Evolutionary conservation across 2,888 invertebrate species (phyloP).

Genomic region (Stictocephala bisonia): DNA sequence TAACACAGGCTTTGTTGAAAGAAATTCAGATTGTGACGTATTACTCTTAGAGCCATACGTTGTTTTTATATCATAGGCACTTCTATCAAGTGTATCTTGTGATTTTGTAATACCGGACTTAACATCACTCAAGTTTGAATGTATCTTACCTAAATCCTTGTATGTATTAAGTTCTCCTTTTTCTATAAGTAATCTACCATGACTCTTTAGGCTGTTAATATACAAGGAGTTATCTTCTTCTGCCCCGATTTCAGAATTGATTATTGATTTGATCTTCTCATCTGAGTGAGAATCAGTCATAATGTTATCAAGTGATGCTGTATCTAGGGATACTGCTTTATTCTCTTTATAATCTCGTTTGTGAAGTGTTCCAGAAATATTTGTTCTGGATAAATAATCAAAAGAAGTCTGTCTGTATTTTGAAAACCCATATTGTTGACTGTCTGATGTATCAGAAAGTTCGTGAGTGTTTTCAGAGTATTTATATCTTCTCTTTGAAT

Average conservation of each 20-base stretch:
- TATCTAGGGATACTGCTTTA: too few species aligned
- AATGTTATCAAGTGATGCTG: slow-evolving; percentile 3
- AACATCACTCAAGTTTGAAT: too few species aligned
- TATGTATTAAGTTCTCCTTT: not conserved
- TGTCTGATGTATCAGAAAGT: not conserved
- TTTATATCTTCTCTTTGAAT: not conserved
- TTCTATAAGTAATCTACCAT: slow-evolving; percentile 25
- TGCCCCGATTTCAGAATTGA: not conserved
- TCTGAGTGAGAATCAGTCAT: not conserved
- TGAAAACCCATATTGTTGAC: not conserved
- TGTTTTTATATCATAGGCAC: slow-evolving; percentile 19
- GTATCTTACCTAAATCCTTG: not conserved
- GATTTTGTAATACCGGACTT: not conserved
- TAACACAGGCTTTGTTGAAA: not conserved
- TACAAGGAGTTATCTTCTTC: slow-evolving; percentile 11
- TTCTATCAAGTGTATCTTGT: not conserved
- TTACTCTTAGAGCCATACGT: not conserved
- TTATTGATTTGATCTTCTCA: not conserved
- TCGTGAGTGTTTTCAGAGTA: not conserved
- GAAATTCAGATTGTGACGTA: slow-evolving; percentile 13
- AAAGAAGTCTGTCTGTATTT: too few species aligned
- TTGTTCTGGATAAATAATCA: not conserved
- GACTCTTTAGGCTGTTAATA: slow-evolving; percentile 2
- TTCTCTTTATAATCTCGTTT: not conserved
- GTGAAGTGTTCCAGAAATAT: too few species aligned